A percentile compares a stretch with the other conserved stretches of the same genome.
Conservation (phyloP, 2,113 vertebrate genomes). For the Colinus virginianus region DNA sequence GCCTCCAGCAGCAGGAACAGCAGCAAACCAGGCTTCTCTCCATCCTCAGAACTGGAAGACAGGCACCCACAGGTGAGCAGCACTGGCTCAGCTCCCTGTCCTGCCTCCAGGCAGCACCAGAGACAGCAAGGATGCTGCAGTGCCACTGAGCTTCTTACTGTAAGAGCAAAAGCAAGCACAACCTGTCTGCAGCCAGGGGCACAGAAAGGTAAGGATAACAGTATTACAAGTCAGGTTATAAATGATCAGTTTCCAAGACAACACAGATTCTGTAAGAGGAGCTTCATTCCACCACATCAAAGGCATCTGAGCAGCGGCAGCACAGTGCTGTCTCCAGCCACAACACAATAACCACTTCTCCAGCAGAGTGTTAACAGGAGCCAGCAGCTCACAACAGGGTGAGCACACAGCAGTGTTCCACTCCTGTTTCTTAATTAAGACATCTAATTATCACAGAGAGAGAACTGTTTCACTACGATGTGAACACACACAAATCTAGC, state of each 20-base stretch:
- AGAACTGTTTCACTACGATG: background rate
- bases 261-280: background rate
- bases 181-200: background rate
- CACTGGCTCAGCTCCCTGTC: background rate
- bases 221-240: background rate
- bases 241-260: constrained; percentile 3
- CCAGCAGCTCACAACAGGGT: background rate
- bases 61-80: background rate
- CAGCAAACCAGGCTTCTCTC: background rate
- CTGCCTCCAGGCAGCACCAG: background rate
- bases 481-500: fast-evolving
- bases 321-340: background rate
- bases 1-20: background rate
- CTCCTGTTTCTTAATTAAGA: background rate
- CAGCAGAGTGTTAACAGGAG: background rate
- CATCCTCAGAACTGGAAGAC: background rate
- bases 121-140: background rate
- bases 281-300: background rate
- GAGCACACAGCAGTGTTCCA: background rate
- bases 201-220: background rate
- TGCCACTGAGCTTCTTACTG: background rate
- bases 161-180: background rate
- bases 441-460: background rate
- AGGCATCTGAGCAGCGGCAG: background rate
- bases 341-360: background rate